Base-by-base conservation (phyloP, 2,797 vertebrate genomes). In the Cheirogaleus major region DNA sequence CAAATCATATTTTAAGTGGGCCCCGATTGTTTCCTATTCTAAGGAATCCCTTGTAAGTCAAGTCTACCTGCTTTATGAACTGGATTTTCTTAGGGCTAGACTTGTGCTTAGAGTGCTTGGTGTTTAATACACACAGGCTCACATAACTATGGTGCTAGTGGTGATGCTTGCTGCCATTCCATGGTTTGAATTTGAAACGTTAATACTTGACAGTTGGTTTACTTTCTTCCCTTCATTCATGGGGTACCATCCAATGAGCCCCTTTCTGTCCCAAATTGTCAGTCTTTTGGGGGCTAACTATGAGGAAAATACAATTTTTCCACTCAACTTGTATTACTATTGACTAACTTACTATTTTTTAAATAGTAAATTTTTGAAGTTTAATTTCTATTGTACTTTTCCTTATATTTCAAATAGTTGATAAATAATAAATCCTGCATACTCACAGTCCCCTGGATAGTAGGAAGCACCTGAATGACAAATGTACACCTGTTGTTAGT, bases 311-410 rank as follows among this genome's bases (percentile, higher is more conserved):
- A 17, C 0, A 13, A 48, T 20, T 73, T 93, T 70, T 70, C 59
- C 75, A 41, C 8, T 59, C 50, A 55, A 23, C 73, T 75, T 70
- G 79, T 82, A 35, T 52, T 75, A 27, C 11, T 69, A 57, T n/a
- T 59, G 43, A 92, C 70, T 52, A 76, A 55, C 61, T 30, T 41
- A 86, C 78, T 69, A 61, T 95, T 91, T 18, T 91, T 93, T 65
- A 95, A 92, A 87, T n/a, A 73, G 52, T 65, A 59, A 27, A 59
- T 45, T n/a, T 59, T 30, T 65, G 48, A 61, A 59, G 5, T 89
- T 73, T 82, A 59, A 67, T 30, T 65, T 27, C 14, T 52, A 5
- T 57, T 79, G 30, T 73, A 57, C 55, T 78, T 82, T 76, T 30
- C 52, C 2, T 41, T 89, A 1, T 70, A 78, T 89, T 91, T 96